Evolutionary conservation across 2,113 vertebrate genomes (phyloP), one percentile per base, ranked within the genome.

Genomic region (Eclectus roratus): DNA sequence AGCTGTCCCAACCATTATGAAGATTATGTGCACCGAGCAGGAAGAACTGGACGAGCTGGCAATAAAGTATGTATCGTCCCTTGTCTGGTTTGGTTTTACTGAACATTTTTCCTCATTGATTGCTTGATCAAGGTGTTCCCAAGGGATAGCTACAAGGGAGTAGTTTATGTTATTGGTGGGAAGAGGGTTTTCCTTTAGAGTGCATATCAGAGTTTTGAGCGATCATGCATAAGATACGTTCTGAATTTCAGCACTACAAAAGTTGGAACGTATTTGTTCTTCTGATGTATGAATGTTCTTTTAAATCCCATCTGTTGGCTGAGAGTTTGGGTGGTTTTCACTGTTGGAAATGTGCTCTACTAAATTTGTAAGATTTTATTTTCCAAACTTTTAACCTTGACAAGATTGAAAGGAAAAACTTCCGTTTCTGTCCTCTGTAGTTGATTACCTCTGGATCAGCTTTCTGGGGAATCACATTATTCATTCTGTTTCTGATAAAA

Each of bases 1-100:
- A 99, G 97, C 97, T 99, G 99, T 78, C 99, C 99, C 84, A 99
- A 99, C 97, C 99, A 99, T 97, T 99, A 99, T 8, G 99, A 99
- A 86, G 99, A 99, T 96, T 99, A 99, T 10, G 99, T 99, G 61
- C 99, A 99, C 98, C 97, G 99, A 91, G 99, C 99, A 1, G 99
- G 99, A 23, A 98, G 99, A 76, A 99, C 99, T 1, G 99, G 99
- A 15, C 97, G 99, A 94, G 99, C 99, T 5, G 99, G 99, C 73
- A 99, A 99, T 97, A 99, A 99, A 97, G 99, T 99, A 84, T 11
- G 97, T 86, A 47, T 46, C 29, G 56, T 4, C 39, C 37, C 1
- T 46, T 63, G 25, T 39, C 68, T 83, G 15, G 1, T 68, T 16
- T 35, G 17, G 8, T 47, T 50, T 28, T 18, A 15, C 16, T 87